Evolutionary conservation across 1,140 invertebrate genomes (phyloP).

Genomic region (Drosophila melanica): DNA sequence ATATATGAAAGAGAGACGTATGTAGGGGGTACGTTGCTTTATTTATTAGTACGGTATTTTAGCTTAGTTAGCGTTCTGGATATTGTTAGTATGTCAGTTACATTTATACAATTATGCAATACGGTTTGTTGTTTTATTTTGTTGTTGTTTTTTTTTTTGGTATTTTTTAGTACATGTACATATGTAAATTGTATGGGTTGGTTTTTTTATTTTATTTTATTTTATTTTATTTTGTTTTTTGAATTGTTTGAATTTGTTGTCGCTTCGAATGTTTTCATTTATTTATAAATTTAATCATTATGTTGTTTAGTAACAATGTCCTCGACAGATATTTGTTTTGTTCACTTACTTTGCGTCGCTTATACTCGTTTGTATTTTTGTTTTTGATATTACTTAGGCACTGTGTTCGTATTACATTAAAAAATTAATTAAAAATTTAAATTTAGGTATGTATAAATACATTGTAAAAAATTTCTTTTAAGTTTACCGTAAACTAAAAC

Average conservation of each 20-base stretch:
- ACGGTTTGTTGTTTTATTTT: conserved; percentile 15
- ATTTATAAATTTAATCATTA: conserved; percentile 23
- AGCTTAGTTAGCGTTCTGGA: conserved; percentile 41
- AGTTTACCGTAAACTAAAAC: conserved; percentile 82
- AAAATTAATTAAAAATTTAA: conserved; percentile 83
- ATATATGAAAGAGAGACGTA: conserved; percentile 66
- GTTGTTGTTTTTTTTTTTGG: not conserved
- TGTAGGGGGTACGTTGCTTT: conserved; percentile 71
- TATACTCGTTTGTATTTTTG: conserved; percentile 62
- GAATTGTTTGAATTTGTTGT: conserved; percentile 46
- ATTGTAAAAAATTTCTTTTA: conserved; percentile 81
- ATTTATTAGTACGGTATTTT: conserved; percentile 56
- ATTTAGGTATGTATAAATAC: conserved; percentile 83
- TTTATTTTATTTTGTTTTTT: conserved; percentile 29
- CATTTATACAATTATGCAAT: conserved; percentile 67
- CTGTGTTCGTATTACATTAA: conserved; percentile 84
- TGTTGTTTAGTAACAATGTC: conserved; percentile 79
- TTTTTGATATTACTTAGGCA: conserved; percentile 84
- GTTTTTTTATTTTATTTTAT: conserved; percentile 12
- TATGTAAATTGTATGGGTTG: conserved; percentile 17
- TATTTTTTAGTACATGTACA: conserved; percentile 2
- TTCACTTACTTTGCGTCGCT: conserved; percentile 45
- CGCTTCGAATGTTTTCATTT: conserved; percentile 12
- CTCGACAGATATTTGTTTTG: conserved; percentile 65
- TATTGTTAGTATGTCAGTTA: conserved; percentile 47